Percentiles rank a stretch among this genome's conserved stretches.
These are phyloP conservation scores for Exaiptasia diaphana DNA, from an alignment of 64 coral and sea anemone genomes.

Conservation along the genomic window DNA sequence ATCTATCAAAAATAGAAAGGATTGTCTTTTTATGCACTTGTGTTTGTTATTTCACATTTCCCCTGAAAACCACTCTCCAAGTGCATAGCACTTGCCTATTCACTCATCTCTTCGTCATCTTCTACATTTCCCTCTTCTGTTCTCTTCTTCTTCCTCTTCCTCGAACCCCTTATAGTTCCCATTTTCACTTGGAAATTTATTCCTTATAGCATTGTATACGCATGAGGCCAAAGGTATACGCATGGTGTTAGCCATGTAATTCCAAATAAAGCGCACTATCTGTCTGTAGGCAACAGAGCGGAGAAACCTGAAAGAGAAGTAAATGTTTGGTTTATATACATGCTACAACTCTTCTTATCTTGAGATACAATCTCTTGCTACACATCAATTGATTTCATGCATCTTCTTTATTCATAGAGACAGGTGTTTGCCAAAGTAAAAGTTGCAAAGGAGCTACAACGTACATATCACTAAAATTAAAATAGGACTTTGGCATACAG, in stretches of 20 bases:
- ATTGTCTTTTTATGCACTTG: neutral
- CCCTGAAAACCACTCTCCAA: neutral
- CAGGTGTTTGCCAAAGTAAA: no score
- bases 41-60: neutral
- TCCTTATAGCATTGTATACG: conserved; percentile 23
- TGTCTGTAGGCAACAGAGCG: conserved; percentile 45
- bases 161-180: neutral
- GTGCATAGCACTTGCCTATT: neutral
- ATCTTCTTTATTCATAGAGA: no score
- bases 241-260: conserved; percentile 15
- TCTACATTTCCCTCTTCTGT: neutral
- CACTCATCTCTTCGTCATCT: neutral
- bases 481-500: neutral
- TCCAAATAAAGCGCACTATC: conserved; percentile 26
- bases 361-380: neutral
- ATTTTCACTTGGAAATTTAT: conserved; percentile 14
- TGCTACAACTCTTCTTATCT: neutral
- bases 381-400: no score
- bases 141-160: neutral
- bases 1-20: neutral
- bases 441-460: no score
- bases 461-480: neutral
- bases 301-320: conserved; percentile 9
- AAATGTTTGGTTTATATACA: neutral
- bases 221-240: conserved; percentile 42